Evolutionary conservation across 2,113 vertebrate genomes (phyloP), one percentile per base, ranked within the genome.

Genomic region (Fulica atra): DNA sequence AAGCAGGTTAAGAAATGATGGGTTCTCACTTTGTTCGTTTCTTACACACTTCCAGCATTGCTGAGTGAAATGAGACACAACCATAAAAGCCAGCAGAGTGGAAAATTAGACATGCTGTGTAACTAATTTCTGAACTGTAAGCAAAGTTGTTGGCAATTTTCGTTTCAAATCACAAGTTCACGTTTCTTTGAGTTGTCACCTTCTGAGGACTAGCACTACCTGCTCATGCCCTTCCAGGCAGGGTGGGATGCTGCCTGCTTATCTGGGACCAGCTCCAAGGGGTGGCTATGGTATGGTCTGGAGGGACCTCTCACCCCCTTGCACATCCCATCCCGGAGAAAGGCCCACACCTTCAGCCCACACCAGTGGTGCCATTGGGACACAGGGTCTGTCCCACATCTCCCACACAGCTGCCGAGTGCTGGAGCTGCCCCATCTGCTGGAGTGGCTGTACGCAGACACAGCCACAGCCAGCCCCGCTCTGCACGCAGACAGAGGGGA

Each of bases 51-150:
- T 96, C 73, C 81, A 95, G 76, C 74, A 81, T 44, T 7, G 31
- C 73, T 64, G 70, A 94, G 44, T 44, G 72, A 95, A 80, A 86
- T 23, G 29, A 5, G 29, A 94, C 76, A 82, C 65, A 82, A 80
- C 85, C 73, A 36, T 57, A 93, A 95, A 95, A 93, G 46, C 46
- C 93, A 95, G 76, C 8, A 89, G 57, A 91, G 79, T 71, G 68
- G 77, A 96, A 95, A 96, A 89, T 92, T 26, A 92, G 63, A 74
- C 86, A 78, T 69, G 78, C 83, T 92, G 92, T 18, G 16, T 89
- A 95, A 95, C 85, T 95, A 83, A 95, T 96, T 91, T 86, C 84
- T 93, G 68, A 96, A 84, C 66, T 92, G 38, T 88, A 94, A 94
- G 86, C 53, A 81, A 92, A 86, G 66, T 89, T 89, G 56, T 60